Percentiles rank a stretch among this genome's conserved stretches.
Evolutionary conservation across 2,888 invertebrate species (phyloP).

Genomic region (Meloe dianella): DNA sequence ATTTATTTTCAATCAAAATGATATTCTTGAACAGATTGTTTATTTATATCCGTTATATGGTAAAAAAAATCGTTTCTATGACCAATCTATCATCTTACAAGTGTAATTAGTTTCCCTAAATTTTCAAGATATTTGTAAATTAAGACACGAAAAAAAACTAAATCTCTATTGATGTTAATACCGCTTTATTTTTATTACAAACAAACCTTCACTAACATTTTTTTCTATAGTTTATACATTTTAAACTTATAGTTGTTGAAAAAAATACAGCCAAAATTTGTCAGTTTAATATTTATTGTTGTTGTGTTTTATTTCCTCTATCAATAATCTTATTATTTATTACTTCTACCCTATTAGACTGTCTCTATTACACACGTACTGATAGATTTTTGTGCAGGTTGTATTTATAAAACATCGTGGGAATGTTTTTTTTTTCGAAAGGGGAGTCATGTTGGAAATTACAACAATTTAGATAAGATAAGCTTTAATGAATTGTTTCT

Average conservation of each 20-base stretch:
- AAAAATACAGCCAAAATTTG: background rate
- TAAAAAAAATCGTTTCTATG: background rate
- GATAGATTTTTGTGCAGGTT: background rate
- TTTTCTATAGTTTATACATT: background rate
- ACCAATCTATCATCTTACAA: background rate
- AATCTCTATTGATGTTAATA: background rate
- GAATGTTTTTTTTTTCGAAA: background rate
- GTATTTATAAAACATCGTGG: background rate
- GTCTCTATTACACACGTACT: background rate
- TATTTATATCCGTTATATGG: background rate
- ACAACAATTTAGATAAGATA: background rate
- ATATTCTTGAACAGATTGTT: background rate
- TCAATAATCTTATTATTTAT: background rate
- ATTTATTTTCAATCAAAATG: background rate
- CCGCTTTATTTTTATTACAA: background rate
- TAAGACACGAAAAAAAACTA: background rate
- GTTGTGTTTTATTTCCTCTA: background rate
- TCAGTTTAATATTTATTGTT: background rate
- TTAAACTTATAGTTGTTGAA: background rate
- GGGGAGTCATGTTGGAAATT: background rate
- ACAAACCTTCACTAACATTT: background rate
- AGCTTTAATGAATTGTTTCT: background rate
- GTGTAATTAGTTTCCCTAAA: conserved; percentile 2
- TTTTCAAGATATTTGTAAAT: background rate
- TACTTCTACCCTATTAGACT: background rate